A percentile compares a stretch with the other conserved stretches of the same genome.
These are phyloP conservation scores for Mionectes macconnelli DNA, from an alignment of 2,113 vertebrate genomes.

Conservation along the genomic window DNA sequence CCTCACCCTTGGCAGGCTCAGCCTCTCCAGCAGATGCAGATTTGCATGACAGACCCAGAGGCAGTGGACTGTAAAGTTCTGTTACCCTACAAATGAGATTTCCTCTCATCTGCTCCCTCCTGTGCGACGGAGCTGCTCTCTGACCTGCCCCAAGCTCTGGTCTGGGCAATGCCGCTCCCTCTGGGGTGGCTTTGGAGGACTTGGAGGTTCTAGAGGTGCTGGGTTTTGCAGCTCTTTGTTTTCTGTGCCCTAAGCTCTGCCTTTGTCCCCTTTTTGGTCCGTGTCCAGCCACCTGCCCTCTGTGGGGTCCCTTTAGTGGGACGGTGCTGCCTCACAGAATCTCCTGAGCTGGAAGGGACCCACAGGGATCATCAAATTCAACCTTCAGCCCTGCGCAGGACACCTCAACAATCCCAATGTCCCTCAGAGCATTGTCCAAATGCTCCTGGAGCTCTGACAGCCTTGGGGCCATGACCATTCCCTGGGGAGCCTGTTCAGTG, in stretches of 20 bases:
- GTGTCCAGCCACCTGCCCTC: fast-evolving
- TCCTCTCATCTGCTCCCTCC: not conserved
- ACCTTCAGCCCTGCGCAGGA: not conserved
- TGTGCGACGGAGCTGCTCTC: not conserved
- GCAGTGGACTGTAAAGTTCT: not conserved
- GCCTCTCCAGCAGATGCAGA: not conserved
- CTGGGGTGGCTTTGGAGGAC: not conserved
- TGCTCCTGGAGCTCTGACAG: not conserved
- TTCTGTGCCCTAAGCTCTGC: not conserved
- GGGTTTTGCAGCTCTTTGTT: not conserved
- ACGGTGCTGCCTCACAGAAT: not conserved
- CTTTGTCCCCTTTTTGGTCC: not conserved
- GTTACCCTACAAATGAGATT: not conserved
- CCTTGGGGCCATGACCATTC: fast-evolving
- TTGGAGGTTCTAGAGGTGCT: not conserved
- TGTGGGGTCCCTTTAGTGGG: not conserved
- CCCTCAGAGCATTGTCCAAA: not conserved
- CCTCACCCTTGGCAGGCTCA: not conserved
- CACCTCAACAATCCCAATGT: not conserved
- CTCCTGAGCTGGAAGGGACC: not conserved
- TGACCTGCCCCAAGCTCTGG: not conserved
- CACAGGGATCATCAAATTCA: not conserved
- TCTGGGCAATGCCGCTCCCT: not conserved
- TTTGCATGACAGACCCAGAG: slow-evolving; percentile 33
- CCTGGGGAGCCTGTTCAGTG: not conserved